Base-by-base conservation (phyloP, 2,888 invertebrate genomes). In the Tetranychus piercei region DNA sequence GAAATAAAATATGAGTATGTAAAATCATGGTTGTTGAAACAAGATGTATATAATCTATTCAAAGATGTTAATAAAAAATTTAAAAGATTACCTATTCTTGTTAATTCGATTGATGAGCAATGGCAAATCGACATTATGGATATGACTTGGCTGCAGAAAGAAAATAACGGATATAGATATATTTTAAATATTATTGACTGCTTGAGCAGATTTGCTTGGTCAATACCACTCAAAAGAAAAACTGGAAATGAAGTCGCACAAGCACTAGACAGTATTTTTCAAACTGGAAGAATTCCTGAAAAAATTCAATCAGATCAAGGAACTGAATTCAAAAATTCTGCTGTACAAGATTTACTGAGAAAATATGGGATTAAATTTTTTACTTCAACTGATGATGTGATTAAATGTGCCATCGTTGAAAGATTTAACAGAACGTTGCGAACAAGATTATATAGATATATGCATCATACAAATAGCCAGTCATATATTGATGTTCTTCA, bases 401-500 rank as follows among this genome's bases (percentile, higher is more conserved):
- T 79, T 6, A 81, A 81, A 76, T 79, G 79, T 1, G 76, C 78
- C 1, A 76, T 81, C 6, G 78, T 79, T 1, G 81, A 81, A 77
- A 73, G 81, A 5, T 80, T 79, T 11, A 79, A 80, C 76, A 72
- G 79, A 74, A 67, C 67, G 8, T 22, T 67, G 81, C 79, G 7
- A 66, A 80, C 15, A 80, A 77, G 77, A 74, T 78, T 80, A 75
- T 80, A 71, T 8, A 43, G 71, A 43, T 71, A 80, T 74, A 80
- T 81, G 71, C 78, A 78, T 0, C 74, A 76, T 23, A 74, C 77
- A n/a, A 78, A 78, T 44, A 79, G 78, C 20, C n/a, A n/a, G 22
- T n/a, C 44, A 23, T 71, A 34, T 44, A 3, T 22, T 45, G 71
- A 71, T 44, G 34, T 71, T 3, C 44, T 71, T 20, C 15, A 43